Percentiles rank a stretch among this genome's conserved stretches.
These are phyloP conservation scores for Lutjanus campechanus DNA, from an alignment of 2,797 vertebrate species.

Conservation along the genomic window DNA sequence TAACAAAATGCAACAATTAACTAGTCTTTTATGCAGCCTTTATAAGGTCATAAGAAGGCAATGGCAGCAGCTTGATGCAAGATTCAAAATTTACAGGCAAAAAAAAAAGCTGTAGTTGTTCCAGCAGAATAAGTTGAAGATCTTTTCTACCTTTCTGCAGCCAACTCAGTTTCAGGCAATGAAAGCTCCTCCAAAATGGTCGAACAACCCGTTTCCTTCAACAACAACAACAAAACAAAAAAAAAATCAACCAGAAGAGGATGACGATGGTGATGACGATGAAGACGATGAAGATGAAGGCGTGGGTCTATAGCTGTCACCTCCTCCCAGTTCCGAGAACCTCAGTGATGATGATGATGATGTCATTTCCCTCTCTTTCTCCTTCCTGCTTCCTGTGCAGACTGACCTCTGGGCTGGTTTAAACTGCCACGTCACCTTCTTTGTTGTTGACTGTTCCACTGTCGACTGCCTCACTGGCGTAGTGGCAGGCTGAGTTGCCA, in stretches of 20 bases:
- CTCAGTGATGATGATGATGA: constrained; percentile 53
- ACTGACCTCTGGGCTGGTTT: constrained; percentile 81
- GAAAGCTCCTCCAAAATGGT: constrained; percentile 21
- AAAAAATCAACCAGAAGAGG: constrained; percentile 74
- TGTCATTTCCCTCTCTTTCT: constrained; percentile 70
- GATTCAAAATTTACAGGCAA: constrained; percentile 43
- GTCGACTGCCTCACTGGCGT: not conserved
- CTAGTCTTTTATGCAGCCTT: constrained; percentile 57
- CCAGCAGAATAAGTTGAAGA: constrained; percentile 26
- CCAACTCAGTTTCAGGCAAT: constrained; percentile 10
- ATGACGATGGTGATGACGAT: constrained; percentile 76
- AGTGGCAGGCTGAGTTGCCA: constrained; percentile 36
- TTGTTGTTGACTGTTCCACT: constrained; percentile 56
- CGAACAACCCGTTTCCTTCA: constrained; percentile 1
- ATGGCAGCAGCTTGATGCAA: constrained; percentile 61
- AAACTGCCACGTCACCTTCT: constrained; percentile 85
- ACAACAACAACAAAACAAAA: not conserved
- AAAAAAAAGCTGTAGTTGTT: constrained; percentile 36
- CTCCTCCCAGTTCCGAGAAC: constrained; percentile 49
- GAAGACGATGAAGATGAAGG: constrained; percentile 77
- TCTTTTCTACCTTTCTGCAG: constrained; percentile 45
- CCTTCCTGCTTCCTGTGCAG: constrained; percentile 83
- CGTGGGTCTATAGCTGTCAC: constrained; percentile 47
- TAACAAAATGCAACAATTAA: constrained; percentile 48
- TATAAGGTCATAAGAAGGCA: constrained; percentile 61